Evolutionary conservation across 2,113 vertebrate genomes (phyloP).

Genomic region (Melanerpes formicivorus): DNA sequence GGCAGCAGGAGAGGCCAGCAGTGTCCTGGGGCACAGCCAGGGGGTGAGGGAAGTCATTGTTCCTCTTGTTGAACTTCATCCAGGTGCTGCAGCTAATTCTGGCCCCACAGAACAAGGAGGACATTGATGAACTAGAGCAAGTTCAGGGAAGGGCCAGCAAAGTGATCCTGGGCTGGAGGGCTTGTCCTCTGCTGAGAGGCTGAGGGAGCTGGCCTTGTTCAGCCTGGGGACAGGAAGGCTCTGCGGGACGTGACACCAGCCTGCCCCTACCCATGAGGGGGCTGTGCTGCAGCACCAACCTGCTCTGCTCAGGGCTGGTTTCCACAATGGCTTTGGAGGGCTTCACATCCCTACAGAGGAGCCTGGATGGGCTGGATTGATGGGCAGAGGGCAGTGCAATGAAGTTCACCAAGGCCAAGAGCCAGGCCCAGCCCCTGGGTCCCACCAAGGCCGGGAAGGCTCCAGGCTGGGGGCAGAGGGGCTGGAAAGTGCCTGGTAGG

Average conservation of each 20-base stretch:
- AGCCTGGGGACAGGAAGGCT: not conserved
- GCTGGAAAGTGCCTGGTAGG: too few species aligned
- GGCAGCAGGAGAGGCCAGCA: not conserved
- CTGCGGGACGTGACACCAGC: not conserved
- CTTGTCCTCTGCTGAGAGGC: not conserved
- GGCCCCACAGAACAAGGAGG: not conserved
- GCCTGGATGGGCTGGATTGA: too few species aligned
- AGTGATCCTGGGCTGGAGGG: not conserved
- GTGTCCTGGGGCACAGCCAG: not conserved
- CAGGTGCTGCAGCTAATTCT: not conserved
- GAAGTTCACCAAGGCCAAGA: too few species aligned
- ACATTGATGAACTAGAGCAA: not conserved
- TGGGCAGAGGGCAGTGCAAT: too few species aligned
- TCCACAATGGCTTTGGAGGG: not conserved
- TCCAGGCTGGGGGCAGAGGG: too few species aligned
- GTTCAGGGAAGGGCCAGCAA: not conserved
- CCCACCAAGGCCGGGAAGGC: too few species aligned
- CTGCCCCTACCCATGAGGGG: not conserved
- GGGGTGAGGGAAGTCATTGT: not conserved
- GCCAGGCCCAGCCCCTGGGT: too few species aligned
- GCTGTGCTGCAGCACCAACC: not conserved
- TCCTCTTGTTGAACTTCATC: not conserved
- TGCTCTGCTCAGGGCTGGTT: not conserved
- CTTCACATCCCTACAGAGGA: not conserved
- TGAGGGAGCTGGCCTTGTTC: not conserved